phyloP scores from a whole-genome alignment of 2,113 vertebrate species.

The Opisthocomus hoazin region DNA sequence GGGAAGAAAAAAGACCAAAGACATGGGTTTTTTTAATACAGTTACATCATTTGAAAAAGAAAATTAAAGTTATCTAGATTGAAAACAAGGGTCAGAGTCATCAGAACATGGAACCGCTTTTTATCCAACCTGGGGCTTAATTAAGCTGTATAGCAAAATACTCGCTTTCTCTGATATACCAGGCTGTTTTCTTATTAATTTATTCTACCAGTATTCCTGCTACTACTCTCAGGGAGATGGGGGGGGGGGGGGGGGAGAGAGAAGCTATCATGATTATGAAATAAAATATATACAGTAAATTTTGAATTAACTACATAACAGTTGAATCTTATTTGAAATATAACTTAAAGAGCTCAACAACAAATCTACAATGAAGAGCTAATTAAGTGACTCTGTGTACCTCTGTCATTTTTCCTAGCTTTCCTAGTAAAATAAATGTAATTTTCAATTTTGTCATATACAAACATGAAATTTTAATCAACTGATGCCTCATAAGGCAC shows the following conservation, averaged over 20 bases:
- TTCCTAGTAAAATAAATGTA: background rate
- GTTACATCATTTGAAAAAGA: background rate
- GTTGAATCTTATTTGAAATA: background rate
- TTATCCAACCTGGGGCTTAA: background rate
- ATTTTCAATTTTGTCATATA: background rate
- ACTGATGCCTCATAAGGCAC: background rate
- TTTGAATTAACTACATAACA: slow-evolving; percentile 2
- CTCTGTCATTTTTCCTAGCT: background rate
- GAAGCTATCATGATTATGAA: background rate
- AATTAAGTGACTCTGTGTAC: background rate
- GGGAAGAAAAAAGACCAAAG: background rate
- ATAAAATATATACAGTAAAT: background rate
- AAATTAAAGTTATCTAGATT: background rate
- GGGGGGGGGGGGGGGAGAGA: background rate
- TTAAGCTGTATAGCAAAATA: background rate
- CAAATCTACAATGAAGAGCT: background rate
- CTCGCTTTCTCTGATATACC: background rate
- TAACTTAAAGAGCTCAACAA: background rate
- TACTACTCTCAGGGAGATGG: background rate
- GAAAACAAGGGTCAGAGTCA: background rate
- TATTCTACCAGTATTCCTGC: background rate
- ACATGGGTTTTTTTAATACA: background rate
- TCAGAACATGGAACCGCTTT: background rate
- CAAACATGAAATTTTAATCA: background rate
- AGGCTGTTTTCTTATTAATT: background rate